A percentile compares a stretch with the other conserved stretches of the same genome.
Evolutionary conservation across 2,797 vertebrate species (phyloP).

Genomic region (Notolabrus celidotus): DNA sequence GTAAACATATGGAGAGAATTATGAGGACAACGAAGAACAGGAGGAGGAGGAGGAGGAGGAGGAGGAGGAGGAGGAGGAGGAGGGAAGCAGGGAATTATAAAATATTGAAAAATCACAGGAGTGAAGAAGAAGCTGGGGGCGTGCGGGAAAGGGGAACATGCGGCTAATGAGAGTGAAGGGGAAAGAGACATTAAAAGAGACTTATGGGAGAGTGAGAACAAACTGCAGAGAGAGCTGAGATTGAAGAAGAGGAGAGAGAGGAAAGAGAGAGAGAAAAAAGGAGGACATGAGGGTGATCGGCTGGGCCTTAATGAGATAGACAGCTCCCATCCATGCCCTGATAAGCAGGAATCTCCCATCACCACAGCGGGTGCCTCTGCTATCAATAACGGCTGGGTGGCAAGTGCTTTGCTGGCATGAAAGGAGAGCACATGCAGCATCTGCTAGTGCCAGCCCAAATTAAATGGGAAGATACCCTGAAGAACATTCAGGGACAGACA

Average conservation of each 20-base stretch:
- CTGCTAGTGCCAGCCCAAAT: conserved; percentile 64
- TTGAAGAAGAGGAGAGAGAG: conserved; percentile 27
- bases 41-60: conserved; percentile 49
- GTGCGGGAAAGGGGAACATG: conserved; percentile 59
- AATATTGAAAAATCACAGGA: conserved; percentile 79
- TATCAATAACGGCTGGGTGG: conserved; percentile 73
- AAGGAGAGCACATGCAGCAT: conserved; percentile 52
- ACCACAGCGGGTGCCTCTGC: conserved; percentile 35
- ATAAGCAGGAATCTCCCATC: conserved; percentile 72
- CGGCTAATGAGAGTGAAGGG: conserved; percentile 71
- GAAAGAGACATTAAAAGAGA: conserved; percentile 67
- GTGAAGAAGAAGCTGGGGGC: conserved; percentile 64
- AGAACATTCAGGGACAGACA: conserved; percentile 37
- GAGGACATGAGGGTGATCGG: conserved; percentile 50
- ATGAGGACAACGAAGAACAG: conserved; percentile 23
- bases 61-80: conserved; percentile 10
- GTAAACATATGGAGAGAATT: conserved; percentile 75
- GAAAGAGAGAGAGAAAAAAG: too few species aligned
- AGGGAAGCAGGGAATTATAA: conserved; percentile 70
- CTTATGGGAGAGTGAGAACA: conserved; percentile 51
- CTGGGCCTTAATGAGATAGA: conserved; percentile 80
- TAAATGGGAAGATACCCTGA: conserved; percentile 56
- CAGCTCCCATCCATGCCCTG: conserved; percentile 66
- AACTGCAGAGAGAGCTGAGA: conserved; percentile 51
- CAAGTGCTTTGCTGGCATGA: conserved; percentile 59